Evolutionary conservation across 2,797 vertebrate genomes (phyloP).

Genomic region (Tiaroga cobitis): DNA sequence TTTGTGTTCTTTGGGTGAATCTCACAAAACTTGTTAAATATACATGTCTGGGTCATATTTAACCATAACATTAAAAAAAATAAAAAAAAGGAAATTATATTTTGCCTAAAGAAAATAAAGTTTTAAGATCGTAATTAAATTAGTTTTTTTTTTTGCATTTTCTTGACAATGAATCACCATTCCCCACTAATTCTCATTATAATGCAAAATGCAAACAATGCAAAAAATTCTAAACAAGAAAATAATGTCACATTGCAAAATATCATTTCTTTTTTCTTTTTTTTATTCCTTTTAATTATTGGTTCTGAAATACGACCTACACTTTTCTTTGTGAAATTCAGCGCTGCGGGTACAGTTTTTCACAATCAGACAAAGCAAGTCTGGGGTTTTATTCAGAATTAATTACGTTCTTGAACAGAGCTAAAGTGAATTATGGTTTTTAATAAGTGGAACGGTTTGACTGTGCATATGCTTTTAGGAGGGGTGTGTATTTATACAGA

Average conservation of each 20-base stretch:
- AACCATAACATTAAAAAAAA: too few species aligned
- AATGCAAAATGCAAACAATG: not conserved
- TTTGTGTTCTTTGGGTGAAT: not conserved
- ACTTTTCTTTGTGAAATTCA: conserved; percentile 1
- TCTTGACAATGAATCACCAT: not conserved
- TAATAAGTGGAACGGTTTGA: conserved; percentile 5
- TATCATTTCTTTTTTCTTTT: not conserved
- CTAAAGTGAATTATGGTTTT: conserved; percentile 33
- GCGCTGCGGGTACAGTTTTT: not conserved
- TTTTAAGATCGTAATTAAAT: not conserved
- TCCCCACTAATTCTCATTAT: not conserved
- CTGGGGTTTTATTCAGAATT: not conserved
- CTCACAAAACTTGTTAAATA: not conserved
- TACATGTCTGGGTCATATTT: not conserved
- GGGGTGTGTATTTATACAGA: not conserved
- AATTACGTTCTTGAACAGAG: conserved; percentile 30
- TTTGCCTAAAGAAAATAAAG: too few species aligned
- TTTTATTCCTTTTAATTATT: too few species aligned
- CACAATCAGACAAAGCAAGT: not conserved
- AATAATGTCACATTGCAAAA: not conserved
- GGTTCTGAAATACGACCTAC: not conserved
- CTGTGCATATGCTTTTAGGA: not conserved
- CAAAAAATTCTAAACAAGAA: not conserved
- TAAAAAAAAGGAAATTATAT: too few species aligned
- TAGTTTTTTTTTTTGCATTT: too few species aligned